Evolutionary conservation across 1,140 invertebrate species (phyloP), one percentile per base, ranked within the genome.

Genomic region (Ooceraea biroi): DNA sequence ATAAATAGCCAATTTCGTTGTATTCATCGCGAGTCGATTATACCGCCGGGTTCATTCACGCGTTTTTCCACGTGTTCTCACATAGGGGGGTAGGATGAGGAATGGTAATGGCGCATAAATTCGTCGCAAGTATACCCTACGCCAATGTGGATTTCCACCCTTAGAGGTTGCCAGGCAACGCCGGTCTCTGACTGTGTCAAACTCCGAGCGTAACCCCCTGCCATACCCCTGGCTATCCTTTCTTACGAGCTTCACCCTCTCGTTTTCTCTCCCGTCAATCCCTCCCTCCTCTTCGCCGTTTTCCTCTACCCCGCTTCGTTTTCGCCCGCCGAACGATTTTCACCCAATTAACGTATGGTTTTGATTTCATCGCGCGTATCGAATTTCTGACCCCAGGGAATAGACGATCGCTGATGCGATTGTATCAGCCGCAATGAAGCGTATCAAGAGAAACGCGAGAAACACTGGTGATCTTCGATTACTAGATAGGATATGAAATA

Each of bases 161-260:
- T 90, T 88, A 89, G 78, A 92, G 87, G 93, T 93, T 94, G 93
- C 93, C 91, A 88, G 73, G 93, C 93, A 93, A 93, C 93, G 85
- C 87, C 76, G 89, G 86, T 72, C 90, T 93, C 93, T 93, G 86
- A 93, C 93, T 93, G 93, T 94, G 93, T 93, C 93, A 93, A 93
- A 93, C 91, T 92, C 88, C 63, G 85, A 92, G 88, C 90, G 90
- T 85, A 74, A 88, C 71, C 85, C 78, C 57, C 78, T 48, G 60
- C 58, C 12, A 36, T 12, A 52, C 19, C 30, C 66, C 4, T 11
- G 41, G 57, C 87, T 68, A 68, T 85, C 87, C 77, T 87, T 88
- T 88, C 86, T 88, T 83, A 73, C 71, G 5, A 85, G 48, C 58
- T 11, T 36, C 78, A 14, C n/a, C 17, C 78, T 50, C 30, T 27